Conservation (phyloP, 2,797 vertebrate species). For the Mormyrus hasselquistii region DNA sequence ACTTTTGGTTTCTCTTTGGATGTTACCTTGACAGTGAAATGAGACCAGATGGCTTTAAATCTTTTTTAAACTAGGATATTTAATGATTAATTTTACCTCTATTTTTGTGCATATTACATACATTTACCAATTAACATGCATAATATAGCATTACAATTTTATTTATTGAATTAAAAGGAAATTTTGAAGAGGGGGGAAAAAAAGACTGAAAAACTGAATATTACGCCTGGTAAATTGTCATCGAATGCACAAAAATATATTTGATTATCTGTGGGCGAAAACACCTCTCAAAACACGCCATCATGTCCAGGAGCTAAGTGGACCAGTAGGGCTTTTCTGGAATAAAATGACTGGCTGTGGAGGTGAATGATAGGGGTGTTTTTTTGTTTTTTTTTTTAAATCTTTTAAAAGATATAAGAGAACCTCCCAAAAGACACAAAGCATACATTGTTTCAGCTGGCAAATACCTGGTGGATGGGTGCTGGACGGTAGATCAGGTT, state of each 20-base stretch:
- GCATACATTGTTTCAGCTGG: background rate
- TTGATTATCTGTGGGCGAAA: background rate
- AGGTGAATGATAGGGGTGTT: background rate
- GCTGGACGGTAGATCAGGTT: background rate
- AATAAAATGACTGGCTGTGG: background rate
- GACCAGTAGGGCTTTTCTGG: background rate
- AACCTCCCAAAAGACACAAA: background rate
- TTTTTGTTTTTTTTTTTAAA: background rate
- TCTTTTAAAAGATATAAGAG: background rate
- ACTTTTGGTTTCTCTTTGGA: background rate
- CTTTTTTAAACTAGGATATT: background rate
- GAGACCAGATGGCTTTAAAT: background rate
- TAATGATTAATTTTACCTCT: background rate
- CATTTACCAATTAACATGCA: background rate
- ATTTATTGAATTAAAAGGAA: background rate
- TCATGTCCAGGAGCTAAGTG: background rate
- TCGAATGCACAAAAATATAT: background rate
- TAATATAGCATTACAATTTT: background rate
- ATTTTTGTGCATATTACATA: background rate
- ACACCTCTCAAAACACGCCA: background rate
- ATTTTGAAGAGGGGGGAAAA: too few relatives aligned
- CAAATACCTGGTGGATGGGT: background rate
- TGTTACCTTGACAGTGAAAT: background rate
- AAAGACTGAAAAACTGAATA: background rate
- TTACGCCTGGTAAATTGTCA: background rate